Evolutionary conservation across 2,797 vertebrate genomes (phyloP).

Genomic region (Acomys russatus): DNA sequence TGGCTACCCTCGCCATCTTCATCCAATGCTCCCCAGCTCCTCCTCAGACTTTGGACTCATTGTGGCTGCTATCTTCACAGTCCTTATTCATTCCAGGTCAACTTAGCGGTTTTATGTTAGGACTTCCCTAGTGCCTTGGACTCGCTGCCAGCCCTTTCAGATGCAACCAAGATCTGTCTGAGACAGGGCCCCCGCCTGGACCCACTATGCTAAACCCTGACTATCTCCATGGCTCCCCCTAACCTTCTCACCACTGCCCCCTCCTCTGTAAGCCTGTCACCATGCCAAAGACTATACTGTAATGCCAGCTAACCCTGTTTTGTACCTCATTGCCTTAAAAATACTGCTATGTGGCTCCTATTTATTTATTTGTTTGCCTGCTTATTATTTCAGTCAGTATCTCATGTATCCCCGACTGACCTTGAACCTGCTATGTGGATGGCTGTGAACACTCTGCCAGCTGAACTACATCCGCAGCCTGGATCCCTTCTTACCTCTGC

Average conservation of each 20-base stretch:
- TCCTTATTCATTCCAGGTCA: neutral
- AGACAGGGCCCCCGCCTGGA: fast-evolving
- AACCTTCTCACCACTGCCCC: neutral
- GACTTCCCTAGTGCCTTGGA: neutral
- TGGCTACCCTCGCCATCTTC: neutral
- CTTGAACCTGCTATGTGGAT: neutral
- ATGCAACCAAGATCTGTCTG: neutral
- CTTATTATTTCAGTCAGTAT: neutral
- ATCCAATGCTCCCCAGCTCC: neutral
- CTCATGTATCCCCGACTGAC: neutral
- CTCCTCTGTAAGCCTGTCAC: neutral
- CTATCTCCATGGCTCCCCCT: neutral
- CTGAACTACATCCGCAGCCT: neutral
- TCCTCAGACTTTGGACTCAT: neutral
- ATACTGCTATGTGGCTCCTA: neutral
- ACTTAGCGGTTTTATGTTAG: neutral
- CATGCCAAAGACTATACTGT: fast-evolving
- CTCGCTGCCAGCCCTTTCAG: neutral
- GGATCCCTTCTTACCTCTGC: neutral
- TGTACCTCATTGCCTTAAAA: neutral
- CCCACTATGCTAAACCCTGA: neutral
- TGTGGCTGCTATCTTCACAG: neutral
- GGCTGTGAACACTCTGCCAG: neutral
- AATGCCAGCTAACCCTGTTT: neutral
- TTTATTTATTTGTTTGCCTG: neutral